These are phyloP conservation scores for Sinocyclocheilus anophthalmus DNA, from an alignment of 2,113 vertebrate genomes.

Conservation along the genomic window DNA sequence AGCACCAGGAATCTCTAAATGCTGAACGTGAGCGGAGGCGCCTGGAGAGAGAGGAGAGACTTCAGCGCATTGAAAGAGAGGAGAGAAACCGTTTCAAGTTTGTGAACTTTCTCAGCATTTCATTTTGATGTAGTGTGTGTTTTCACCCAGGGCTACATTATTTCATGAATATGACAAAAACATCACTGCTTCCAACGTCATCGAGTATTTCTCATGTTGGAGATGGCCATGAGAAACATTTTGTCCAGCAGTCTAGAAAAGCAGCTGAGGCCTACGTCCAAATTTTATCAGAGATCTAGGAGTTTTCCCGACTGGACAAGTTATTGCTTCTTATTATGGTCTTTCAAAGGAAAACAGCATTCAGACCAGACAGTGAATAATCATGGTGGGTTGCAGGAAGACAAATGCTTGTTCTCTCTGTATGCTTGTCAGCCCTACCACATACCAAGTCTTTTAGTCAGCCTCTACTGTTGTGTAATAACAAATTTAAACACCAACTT, in stretches of 20 bases:
- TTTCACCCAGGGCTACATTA: background rate
- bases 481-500: background rate
- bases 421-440: conserved; percentile 14
- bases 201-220: background rate
- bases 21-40: conserved; percentile 90
- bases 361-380: background rate
- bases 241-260: background rate
- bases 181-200: background rate
- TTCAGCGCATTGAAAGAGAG: conserved; percentile 93
- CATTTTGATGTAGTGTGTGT: background rate
- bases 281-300: conserved; percentile 37
- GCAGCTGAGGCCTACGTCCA: background rate
- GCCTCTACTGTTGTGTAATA: background rate
- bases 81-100: conserved; percentile 95
- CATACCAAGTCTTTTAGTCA: background rate
- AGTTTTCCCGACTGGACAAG: conserved; percentile 33
- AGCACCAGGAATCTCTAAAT: conserved; percentile 93
- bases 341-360: conserved; percentile 25
- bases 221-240: background rate
- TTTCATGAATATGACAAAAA: conserved; percentile 1
- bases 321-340: conserved; percentile 52
- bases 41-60: conserved; percentile 89
- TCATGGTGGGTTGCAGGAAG: background rate
- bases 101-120: conserved; percentile 58
- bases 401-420: conserved; percentile 9